phyloP scores from a whole-genome alignment of 1,140 invertebrate genomes.

The Drosophila athabasca region DNA sequence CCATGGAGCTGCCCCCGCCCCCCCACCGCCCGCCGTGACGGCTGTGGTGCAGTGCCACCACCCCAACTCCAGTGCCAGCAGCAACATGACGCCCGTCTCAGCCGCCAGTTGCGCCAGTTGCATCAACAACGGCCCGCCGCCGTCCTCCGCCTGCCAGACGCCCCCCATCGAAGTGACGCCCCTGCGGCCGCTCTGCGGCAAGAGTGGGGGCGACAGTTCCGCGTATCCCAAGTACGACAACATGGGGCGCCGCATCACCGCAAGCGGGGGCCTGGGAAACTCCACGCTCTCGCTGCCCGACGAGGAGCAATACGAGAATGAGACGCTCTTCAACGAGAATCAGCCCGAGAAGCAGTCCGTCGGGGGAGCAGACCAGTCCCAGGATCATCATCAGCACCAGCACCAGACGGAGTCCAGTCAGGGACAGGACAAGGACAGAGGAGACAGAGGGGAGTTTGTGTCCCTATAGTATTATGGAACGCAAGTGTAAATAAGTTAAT shows the following conservation, averaged over 20 bases:
- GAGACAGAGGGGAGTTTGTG: constrained; percentile 74
- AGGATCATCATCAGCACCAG: constrained; percentile 32
- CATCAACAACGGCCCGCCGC: constrained; percentile 83
- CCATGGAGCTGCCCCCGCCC: constrained; percentile 68
- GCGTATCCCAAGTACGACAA: constrained; percentile 90
- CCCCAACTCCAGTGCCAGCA: constrained; percentile 42
- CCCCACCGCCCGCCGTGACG: constrained; percentile 72
- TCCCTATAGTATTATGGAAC: constrained; percentile 83
- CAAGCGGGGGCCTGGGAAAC: constrained; percentile 87
- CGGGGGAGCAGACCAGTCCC: constrained; percentile 23
- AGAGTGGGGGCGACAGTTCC: constrained; percentile 42
- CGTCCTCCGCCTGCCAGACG: constrained; percentile 77
- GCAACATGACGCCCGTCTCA: constrained; percentile 28
- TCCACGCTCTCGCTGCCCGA: constrained; percentile 92
- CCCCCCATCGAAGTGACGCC: constrained; percentile 68
- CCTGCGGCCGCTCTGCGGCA: constrained; percentile 60
- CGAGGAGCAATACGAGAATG: constrained; percentile 77
- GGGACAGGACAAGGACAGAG: constrained; percentile 52
- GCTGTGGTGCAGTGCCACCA: constrained; percentile 73
- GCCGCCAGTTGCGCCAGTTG: constrained; percentile 79
- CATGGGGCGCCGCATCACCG: constrained; percentile 94
- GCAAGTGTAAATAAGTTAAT: constrained; percentile 78
- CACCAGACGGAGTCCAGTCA: constrained; percentile 28
- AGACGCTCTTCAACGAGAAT: constrained; percentile 75
- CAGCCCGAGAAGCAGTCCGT: constrained; percentile 5